Conservation (phyloP, 2,888 invertebrate species). For the Ectropis crepuscularia region DNA sequence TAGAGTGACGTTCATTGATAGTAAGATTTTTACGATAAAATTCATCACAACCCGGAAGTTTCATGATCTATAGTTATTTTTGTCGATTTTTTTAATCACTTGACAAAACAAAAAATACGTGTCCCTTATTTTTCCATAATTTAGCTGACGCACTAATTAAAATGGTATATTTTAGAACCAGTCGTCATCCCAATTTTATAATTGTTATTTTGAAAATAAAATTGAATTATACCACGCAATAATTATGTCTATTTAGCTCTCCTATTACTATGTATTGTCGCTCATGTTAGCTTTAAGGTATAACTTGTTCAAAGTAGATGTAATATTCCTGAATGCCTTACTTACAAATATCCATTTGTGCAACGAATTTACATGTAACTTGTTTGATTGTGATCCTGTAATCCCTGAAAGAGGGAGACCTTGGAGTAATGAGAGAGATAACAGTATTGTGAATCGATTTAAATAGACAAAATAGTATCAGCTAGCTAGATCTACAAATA, state of each 20-base stretch:
- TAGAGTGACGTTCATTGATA: no score
- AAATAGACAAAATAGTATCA: not conserved
- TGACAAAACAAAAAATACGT: no score
- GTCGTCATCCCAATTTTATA: no score
- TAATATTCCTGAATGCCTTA: constrained; percentile 10
- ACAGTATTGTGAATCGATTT: not conserved
- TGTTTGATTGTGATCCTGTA: constrained; percentile 2
- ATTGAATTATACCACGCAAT: no score
- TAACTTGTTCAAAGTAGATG: not conserved
- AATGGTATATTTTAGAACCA: no score
- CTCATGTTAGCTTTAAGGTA: not conserved
- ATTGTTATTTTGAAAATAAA: no score
- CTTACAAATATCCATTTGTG: constrained; percentile 15
- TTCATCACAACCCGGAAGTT: no score
- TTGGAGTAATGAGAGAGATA: not conserved
- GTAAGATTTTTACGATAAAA: no score
- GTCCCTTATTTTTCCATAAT: no score
- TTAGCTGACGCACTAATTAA: no score
- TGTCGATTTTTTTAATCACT: no score
- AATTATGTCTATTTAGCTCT: not conserved
- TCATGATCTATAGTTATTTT: no score
- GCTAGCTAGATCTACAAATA: constrained; percentile 3
- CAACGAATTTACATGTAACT: constrained; percentile 31
- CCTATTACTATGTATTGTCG: not conserved
- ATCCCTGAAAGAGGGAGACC: not conserved